Percentiles rank a stretch among this genome's conserved stretches.
phyloP scores from a whole-genome alignment of 2,888 invertebrate species.

The Drosophila conformis region DNA sequence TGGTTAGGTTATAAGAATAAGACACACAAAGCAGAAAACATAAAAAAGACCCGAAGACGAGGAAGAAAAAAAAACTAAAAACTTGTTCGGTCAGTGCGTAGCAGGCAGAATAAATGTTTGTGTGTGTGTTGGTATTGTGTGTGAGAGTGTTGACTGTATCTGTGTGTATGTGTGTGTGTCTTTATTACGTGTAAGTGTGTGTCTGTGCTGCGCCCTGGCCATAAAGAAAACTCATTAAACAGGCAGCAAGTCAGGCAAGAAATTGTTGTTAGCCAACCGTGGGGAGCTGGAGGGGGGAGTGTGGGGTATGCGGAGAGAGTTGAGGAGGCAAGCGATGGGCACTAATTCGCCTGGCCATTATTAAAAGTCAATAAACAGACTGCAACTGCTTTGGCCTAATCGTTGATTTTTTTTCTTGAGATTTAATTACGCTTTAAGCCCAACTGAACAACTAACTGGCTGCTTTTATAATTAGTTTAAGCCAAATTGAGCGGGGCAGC shows the following conservation, averaged over 20 bases:
- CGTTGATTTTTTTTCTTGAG: slow-evolving; percentile 44
- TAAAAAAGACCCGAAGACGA: slow-evolving; percentile 41
- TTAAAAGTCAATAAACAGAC: slow-evolving; percentile 75
- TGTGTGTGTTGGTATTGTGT: slow-evolving; percentile 21
- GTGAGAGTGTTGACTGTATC: slow-evolving; percentile 22
- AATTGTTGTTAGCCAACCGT: slow-evolving; percentile 50
- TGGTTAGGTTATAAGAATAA: slow-evolving; percentile 70
- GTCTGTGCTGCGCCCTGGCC: slow-evolving; percentile 63
- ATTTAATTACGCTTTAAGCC: slow-evolving; percentile 54
- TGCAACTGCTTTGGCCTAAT: slow-evolving; percentile 55
- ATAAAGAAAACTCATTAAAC: slow-evolving; percentile 80
- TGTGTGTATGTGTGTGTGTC: slow-evolving; percentile 20
- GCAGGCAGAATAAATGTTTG: slow-evolving; percentile 47
- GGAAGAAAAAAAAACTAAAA: slow-evolving; percentile 50
- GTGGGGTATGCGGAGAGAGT: background rate
- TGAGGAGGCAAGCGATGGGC: slow-evolving; percentile 1
- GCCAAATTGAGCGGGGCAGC: slow-evolving; percentile 52
- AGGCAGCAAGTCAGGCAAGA: slow-evolving; percentile 61
- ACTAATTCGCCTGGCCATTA: slow-evolving; percentile 66
- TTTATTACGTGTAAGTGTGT: slow-evolving; percentile 25
- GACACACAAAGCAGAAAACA: slow-evolving; percentile 63
- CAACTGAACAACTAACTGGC: slow-evolving; percentile 29
- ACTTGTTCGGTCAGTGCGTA: slow-evolving; percentile 77
- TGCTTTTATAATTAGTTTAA: slow-evolving; percentile 75
- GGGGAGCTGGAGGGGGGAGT: background rate